Evolutionary conservation across 2,888 invertebrate genomes (phyloP).

Genomic region (Amiota minor): DNA sequence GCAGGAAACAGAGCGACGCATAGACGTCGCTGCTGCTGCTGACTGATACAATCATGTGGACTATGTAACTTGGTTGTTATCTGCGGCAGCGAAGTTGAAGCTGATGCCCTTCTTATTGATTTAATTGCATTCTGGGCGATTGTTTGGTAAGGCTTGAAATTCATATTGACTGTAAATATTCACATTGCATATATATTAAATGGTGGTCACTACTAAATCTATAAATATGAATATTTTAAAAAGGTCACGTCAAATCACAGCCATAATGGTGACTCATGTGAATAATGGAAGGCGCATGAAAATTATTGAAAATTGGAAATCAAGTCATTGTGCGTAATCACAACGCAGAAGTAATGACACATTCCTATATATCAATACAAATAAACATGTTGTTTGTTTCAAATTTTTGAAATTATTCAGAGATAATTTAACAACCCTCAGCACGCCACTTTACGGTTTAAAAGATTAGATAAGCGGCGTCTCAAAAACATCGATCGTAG

Average conservation of each 20-base stretch:
- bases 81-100: background rate
- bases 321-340: too few relatives aligned
- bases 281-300: too few relatives aligned
- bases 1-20: constrained; percentile 63
- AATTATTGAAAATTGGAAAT: too few relatives aligned
- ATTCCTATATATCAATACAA: too few relatives aligned
- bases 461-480: constrained; percentile 17
- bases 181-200: background rate
- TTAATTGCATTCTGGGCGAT: constrained; percentile 48
- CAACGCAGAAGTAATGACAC: too few relatives aligned
- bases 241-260: too few relatives aligned
- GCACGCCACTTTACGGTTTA: constrained; percentile 15
- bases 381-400: too few relatives aligned
- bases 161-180: constrained; percentile 54
- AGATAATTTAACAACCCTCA: too few relatives aligned
- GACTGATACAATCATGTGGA: constrained; percentile 19
- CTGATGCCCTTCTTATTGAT: constrained; percentile 40
- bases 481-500: constrained; percentile 1
- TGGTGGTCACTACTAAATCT: too few relatives aligned
- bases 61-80: background rate
- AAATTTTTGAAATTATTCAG: too few relatives aligned
- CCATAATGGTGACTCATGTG: too few relatives aligned
- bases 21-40: constrained; percentile 46
- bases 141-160: constrained; percentile 53
- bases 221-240: too few relatives aligned